phyloP scores from a whole-genome alignment of 2,888 invertebrate species.

The Drosophila falleni region DNA sequence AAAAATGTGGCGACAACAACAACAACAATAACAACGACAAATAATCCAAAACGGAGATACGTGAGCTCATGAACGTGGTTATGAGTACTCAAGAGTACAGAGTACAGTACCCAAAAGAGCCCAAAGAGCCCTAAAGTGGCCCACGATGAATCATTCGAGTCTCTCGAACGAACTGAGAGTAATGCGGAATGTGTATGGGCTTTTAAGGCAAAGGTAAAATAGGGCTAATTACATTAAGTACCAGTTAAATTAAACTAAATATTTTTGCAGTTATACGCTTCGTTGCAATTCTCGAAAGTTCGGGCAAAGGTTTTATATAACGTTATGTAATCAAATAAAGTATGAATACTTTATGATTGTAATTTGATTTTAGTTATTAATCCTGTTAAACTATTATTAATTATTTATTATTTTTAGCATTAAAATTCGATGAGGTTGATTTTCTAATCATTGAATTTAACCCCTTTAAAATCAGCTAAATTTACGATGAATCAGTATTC shows the following conservation, averaged over 20 bases:
- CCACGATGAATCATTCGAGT: slow-evolving; percentile 35
- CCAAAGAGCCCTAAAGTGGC: slow-evolving; percentile 35
- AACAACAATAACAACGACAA: slow-evolving; percentile 33
- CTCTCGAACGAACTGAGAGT: slow-evolving; percentile 2
- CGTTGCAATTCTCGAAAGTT: slow-evolving; percentile 27
- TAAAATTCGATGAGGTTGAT: neutral
- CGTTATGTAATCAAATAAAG: neutral
- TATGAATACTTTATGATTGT: no score
- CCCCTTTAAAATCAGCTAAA: neutral
- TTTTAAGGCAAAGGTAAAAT: slow-evolving; percentile 15
- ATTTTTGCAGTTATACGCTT: slow-evolving; percentile 8
- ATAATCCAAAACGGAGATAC: slow-evolving; percentile 63
- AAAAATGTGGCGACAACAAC: slow-evolving; percentile 43
- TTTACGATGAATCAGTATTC: neutral
- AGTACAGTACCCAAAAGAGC: slow-evolving; percentile 31
- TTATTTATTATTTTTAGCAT: neutral
- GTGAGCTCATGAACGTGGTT: slow-evolving; percentile 69
- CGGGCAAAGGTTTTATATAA: slow-evolving; percentile 1
- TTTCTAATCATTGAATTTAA: neutral
- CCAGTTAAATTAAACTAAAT: slow-evolving; percentile 29
- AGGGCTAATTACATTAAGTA: slow-evolving; percentile 39
- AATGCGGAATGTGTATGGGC: slow-evolving; percentile 12
- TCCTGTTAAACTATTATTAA: neutral
- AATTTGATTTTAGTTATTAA: neutral
- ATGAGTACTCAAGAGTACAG: slow-evolving; percentile 14